Base-by-base conservation (phyloP, 2,888 invertebrate genomes). In the Philopedon plagiatum region DNA sequence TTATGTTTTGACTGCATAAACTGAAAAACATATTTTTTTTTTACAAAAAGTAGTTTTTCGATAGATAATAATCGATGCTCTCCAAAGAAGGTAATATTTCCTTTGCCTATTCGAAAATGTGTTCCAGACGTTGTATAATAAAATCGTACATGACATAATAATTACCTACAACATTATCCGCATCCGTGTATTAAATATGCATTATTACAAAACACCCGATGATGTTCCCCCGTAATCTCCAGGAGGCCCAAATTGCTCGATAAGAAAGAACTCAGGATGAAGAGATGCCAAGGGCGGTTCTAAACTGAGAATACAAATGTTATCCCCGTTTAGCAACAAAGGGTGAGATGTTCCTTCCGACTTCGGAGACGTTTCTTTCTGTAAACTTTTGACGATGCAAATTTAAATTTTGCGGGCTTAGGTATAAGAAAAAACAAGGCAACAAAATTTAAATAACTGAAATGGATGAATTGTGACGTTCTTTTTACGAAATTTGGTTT, bases 291-390 rank as follows among this genome's bases (percentile, higher is more conserved):
- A 54, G 13, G 61, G 69, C 62, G 51, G 56, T 69, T 51, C 57
- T 56, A 54, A 69, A 61, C 46, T 34, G 29, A 32, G 54, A 62
- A 63, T 62, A 62, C 69, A 69, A 69, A 69, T 69, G 62, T 39
- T 29, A 34, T 32, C 56, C 69, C 57, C 34, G 21, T 62, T 62
- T 29, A 56, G 26, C 37, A 56, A 56, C 51, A 49, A 57, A 49
- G 56, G 49, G 37, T 37, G 66, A 23, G 62, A 51, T 26, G 61
- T 67, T 60, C 41, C 34, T 63, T 26, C 29, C 9, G 44, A 62
- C 56, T 41, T 41, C 44, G 21, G 9, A 65, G 46, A 41, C 44
- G 29, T 39, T 65, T 57, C 56, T 57, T 44, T 41, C 15, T 15
- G 29, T 54, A 54, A 54, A 54, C 51, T 29, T 54, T 54, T 51